Conservation (phyloP, 2,113 vertebrate genomes). For the Rana temporaria region DNA sequence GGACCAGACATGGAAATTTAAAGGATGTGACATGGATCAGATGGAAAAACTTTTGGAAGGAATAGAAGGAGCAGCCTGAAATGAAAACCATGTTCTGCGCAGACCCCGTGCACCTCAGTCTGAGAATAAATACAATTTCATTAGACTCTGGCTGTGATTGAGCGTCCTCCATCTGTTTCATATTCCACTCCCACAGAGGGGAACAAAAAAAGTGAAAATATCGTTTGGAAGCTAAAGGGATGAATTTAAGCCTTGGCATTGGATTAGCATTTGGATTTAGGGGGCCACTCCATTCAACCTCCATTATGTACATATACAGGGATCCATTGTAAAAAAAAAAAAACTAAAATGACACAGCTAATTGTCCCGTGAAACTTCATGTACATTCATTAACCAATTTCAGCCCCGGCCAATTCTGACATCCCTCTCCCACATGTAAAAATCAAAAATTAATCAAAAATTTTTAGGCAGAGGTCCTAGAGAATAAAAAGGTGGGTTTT, state of each 20-base stretch:
- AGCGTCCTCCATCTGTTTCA: slow-evolving; percentile 41
- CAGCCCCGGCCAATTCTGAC: too few relatives aligned
- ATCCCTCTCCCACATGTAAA: too few relatives aligned
- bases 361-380: too few relatives aligned
- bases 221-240: slow-evolving; percentile 4
- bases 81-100: slow-evolving; percentile 23
- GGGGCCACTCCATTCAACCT: neutral
- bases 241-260: neutral
- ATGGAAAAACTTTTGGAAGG: slow-evolving; percentile 3
- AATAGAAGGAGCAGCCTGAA: neutral
- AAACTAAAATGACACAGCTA: too few relatives aligned
- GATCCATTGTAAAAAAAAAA: neutral
- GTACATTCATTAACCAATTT: too few relatives aligned
- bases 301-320: neutral
- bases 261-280: too few relatives aligned
- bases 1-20: neutral
- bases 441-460: too few relatives aligned
- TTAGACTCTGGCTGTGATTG: slow-evolving; percentile 19
- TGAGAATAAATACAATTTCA: slow-evolving; percentile 2
- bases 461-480: too few relatives aligned
- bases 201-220: slow-evolving; percentile 14
- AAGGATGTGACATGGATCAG: neutral
- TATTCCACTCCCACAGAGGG: slow-evolving; percentile 1
- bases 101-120: slow-evolving; percentile 1
- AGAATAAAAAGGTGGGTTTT: too few relatives aligned